Evolutionary conservation across 1,140 invertebrate species (phyloP), one percentile per base, ranked within the genome.

Genomic region (Euura lappo): DNA sequence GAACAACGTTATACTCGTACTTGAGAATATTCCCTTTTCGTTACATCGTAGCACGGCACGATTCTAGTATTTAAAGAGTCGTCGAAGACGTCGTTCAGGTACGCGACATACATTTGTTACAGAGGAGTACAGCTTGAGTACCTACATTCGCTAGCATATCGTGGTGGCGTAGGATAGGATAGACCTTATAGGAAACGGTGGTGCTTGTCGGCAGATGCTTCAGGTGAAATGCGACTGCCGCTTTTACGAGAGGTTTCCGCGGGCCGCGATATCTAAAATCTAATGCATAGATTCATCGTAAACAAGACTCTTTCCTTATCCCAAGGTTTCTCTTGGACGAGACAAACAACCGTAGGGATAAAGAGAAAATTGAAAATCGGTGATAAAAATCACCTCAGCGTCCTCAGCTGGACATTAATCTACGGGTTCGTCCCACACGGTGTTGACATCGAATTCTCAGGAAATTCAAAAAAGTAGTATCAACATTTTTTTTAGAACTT

Each of bases 171-270:
- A n/a, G 51, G 51, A 28, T 28, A 11, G 51, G 51, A 60, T 60
- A 28, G 28, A 28, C 28, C 28, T 28, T 28, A 28, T 28, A 60
- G 51, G 51, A 11, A 60, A 11, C 10, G 51, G 51, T 11, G 13
- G 51, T 60, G 51, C 8, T 60, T 8, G 8, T 60, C 51, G 51
- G 51, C 51, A 60, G 13, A 60, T 60, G 51, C 51, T 60, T 60
- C 51, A 60, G 51, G 51, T 60, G 51, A 60, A 60, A 60, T 60
- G 51, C 51, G 51, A 60, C 51, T 60, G 51, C 51, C 10, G 51
- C 51, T 60, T 60, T 60, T 60, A 60, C 78, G 78, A 79, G 73
- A 79, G 75, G 75, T 75, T 79, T 79, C 79, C 74, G 71, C 10
- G 65, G 44, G 73, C 70, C n/a, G 28, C 42, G 45, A 28, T 74